phyloP scores from a whole-genome alignment of 2,888 invertebrate genomes.

The Calliopum simillimum region DNA sequence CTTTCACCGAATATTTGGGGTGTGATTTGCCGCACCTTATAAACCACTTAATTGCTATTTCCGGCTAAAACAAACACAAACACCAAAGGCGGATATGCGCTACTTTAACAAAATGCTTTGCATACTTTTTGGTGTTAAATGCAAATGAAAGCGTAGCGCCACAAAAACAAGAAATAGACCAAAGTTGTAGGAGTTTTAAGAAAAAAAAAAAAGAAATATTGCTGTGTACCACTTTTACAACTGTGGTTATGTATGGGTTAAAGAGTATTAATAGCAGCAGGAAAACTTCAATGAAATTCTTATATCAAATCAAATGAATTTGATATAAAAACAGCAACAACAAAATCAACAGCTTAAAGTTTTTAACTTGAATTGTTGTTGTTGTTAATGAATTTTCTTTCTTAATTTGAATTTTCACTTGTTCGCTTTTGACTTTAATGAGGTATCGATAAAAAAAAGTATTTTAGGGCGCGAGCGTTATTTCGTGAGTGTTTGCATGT shows the following conservation, averaged over 20 bases:
- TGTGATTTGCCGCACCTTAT: conserved; percentile 45
- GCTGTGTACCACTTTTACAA: background rate
- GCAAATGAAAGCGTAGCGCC: background rate
- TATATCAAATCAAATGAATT: conserved; percentile 29
- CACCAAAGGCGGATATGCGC: background rate
- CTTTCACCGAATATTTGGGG: background rate
- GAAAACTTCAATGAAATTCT: conserved; percentile 4
- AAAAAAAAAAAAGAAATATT: background rate
- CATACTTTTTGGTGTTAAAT: background rate
- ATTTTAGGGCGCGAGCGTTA: background rate
- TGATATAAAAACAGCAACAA: conserved; percentile 3
- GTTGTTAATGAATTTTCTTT: conserved; percentile 11
- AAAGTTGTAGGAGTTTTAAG: conserved; percentile 25
- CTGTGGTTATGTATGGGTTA: conserved; percentile 4
- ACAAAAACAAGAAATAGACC: conserved; percentile 18
- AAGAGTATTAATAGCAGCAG: conserved; percentile 8
- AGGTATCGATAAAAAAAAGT: conserved; percentile 16
- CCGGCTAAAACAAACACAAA: conserved; percentile 38
- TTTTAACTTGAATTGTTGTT: conserved; percentile 20
- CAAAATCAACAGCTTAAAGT: conserved; percentile 8
- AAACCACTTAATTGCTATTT: conserved; percentile 49
- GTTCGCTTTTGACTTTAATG: conserved; percentile 17
- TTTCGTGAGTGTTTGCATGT: background rate
- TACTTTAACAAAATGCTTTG: background rate
- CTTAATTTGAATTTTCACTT: conserved; percentile 28